Evolutionary conservation across 2,113 vertebrate genomes (phyloP).

Genomic region (Siniperca knerii): DNA sequence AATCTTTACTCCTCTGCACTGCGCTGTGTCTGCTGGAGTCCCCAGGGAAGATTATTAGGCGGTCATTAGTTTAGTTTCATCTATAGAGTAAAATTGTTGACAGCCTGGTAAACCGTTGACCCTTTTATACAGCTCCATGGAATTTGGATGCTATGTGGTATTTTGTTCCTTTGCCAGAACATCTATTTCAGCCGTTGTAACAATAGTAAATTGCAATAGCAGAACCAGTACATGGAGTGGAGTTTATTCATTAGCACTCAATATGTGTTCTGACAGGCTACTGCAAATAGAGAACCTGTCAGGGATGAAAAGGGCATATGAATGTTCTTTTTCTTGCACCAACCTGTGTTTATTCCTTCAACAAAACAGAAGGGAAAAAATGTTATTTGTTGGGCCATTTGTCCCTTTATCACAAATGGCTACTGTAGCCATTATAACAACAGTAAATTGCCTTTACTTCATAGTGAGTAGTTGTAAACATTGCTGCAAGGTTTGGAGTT

Average conservation of each 20-base stretch:
- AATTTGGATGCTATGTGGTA: constrained; percentile 30
- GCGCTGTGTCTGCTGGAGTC: not conserved
- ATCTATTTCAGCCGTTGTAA: constrained; percentile 33
- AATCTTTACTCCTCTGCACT: constrained; percentile 30
- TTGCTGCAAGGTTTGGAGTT: not conserved
- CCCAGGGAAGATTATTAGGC: constrained; percentile 21
- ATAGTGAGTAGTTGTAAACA: constrained; percentile 1
- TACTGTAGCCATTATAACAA: constrained; percentile 4
- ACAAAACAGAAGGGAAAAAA: constrained; percentile 39
- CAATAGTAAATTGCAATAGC: constrained; percentile 29
- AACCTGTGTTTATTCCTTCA: constrained; percentile 44
- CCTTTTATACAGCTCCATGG: constrained; percentile 22
- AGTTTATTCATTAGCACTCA: constrained; percentile 52
- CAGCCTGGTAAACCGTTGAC: constrained; percentile 39
- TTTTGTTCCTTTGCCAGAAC: constrained; percentile 35
- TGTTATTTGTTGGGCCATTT: constrained; percentile 36
- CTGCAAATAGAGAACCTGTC: constrained; percentile 54
- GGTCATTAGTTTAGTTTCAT: constrained; percentile 55
- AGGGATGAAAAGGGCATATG: constrained; percentile 42
- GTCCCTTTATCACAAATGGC: constrained; percentile 30
- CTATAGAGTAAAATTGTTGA: constrained; percentile 34
- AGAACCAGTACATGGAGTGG: constrained; percentile 17
- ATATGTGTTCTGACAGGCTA: constrained; percentile 38
- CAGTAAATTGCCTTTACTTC: not conserved
- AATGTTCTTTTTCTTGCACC: constrained; percentile 48